Evolutionary conservation across 2,113 vertebrate genomes (phyloP), one percentile per base, ranked within the genome.

Genomic region (Naja naja): DNA sequence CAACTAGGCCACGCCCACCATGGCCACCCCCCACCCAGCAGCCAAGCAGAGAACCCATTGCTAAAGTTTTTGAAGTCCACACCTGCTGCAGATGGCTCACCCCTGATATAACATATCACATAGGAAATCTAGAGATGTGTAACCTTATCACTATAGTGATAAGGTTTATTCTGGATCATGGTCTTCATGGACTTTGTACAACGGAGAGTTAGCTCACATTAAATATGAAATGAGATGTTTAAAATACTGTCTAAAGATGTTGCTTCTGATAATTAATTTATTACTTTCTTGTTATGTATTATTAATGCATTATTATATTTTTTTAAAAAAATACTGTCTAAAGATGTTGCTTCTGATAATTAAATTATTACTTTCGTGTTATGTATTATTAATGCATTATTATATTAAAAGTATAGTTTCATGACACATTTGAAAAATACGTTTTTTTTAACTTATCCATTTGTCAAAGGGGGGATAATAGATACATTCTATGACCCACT

Each of bases 201-300:
- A 95, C 27, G 90, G 91, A 34, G 92, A 93, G 86, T 25, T 94
- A 95, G 96, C 95, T 93, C 89, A 95, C 89, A 94, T 95, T 45
- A 89, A 90, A 92, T 96, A 95, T 91, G 53, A 87, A 95, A 96
- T 94, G 30, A 96, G 95, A 95, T 89, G 91, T 90, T 95, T 96
- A 95, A 95, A 96, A 95, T 43, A 16, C 10, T 94, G 92, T 95
- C 95, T 88, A 91, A 96, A 93, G 94, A 96, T 34, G 89, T n/a
- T 54, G 85, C 90, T 95, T 93, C 94, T 95, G 94, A 85, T 95
- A 91, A 93, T 97, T 88, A 94, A 87, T 93, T 91, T 81, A 52
- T 69, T 69, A 69, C 11, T 5, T n/a, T 69, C 8, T n/a, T 69
- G 30, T 69, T n/a, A 64, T 14, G 14, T n/a, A 14, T n/a, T n/a